Evolutionary conservation across 2,113 vertebrate species (phyloP).

Genomic region (Oncorhynchus gorbuscha): DNA sequence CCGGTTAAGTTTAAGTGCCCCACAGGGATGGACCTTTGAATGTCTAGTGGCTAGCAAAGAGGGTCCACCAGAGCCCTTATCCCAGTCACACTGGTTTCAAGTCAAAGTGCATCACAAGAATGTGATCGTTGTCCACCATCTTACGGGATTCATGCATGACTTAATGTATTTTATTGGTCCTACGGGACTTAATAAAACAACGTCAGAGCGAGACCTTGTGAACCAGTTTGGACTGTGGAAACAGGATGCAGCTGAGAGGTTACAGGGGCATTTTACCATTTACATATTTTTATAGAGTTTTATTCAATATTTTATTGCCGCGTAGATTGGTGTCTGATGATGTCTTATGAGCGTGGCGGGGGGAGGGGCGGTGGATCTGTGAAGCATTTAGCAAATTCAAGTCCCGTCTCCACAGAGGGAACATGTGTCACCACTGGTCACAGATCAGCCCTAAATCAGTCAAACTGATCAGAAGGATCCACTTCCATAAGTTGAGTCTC

Average conservation of each 20-base stretch:
- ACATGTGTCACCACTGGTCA: slow-evolving; percentile 58
- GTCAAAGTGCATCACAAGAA: slow-evolving; percentile 41
- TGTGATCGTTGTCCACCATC: slow-evolving; percentile 25
- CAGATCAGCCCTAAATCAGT: slow-evolving; percentile 29
- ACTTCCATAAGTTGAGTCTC: background rate
- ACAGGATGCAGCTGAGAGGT: slow-evolving; percentile 78
- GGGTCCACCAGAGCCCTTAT: background rate
- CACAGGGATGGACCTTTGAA: background rate
- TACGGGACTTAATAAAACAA: slow-evolving; percentile 57
- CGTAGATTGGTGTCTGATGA: slow-evolving; percentile 30
- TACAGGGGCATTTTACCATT: slow-evolving; percentile 46
- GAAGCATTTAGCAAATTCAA: slow-evolving; percentile 31
- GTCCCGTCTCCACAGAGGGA: slow-evolving; percentile 46
- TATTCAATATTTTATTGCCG: slow-evolving; percentile 22
- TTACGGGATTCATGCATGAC: slow-evolving; percentile 49
- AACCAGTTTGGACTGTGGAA: slow-evolving; percentile 49
- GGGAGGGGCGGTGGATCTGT: slow-evolving; percentile 21
- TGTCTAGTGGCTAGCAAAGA: background rate
- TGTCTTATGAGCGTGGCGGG: slow-evolving; percentile 25
- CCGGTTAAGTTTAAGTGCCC: background rate
- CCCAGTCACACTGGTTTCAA: slow-evolving; percentile 6
- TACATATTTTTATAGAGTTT: slow-evolving; percentile 11
- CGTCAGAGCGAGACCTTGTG: slow-evolving; percentile 46
- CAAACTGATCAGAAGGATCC: slow-evolving; percentile 43
- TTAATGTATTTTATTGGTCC: slow-evolving; percentile 46